A percentile compares a stretch with the other conserved stretches of the same genome.
phyloP scores from a whole-genome alignment of 2,113 vertebrate species.

The Cinclus mexicanus region DNA sequence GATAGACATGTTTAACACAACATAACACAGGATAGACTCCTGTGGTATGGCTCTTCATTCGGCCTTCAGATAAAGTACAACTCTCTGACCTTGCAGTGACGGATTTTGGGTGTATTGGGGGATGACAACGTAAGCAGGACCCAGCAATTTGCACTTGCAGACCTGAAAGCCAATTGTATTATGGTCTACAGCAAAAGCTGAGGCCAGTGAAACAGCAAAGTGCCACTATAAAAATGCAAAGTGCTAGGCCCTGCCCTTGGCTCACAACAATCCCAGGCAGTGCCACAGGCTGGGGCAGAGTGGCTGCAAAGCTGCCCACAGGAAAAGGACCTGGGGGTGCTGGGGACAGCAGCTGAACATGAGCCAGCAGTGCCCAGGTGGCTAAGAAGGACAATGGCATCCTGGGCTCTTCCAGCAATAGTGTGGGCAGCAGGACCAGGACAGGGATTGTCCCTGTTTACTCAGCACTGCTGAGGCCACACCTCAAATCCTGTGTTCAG shows the following conservation, averaged over 20 bases:
- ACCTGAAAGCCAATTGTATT: accelerated
- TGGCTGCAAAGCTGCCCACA: neutral
- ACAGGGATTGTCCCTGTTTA: neutral
- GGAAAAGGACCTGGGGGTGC: accelerated
- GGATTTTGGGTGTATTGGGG: neutral
- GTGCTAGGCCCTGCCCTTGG: neutral
- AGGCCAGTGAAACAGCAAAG: neutral
- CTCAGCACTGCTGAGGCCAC: accelerated
- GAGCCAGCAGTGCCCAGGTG: neutral
- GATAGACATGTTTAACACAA: neutral
- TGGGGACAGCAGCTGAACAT: accelerated
- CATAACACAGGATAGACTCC: neutral
- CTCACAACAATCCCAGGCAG: neutral
- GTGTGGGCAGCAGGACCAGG: neutral
- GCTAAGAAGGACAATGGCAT: neutral
- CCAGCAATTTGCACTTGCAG: neutral
- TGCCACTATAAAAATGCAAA: too few species aligned
- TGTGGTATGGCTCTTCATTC: neutral
- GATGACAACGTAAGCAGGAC: neutral
- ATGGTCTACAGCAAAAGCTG: accelerated
- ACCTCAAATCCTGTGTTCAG: neutral
- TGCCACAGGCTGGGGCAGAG: neutral
- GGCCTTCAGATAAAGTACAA: neutral
- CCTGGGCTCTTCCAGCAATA: neutral
- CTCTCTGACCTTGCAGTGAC: accelerated